Base-by-base conservation (phyloP, 2,888 invertebrate genomes). In the Clostera curtula region DNA sequence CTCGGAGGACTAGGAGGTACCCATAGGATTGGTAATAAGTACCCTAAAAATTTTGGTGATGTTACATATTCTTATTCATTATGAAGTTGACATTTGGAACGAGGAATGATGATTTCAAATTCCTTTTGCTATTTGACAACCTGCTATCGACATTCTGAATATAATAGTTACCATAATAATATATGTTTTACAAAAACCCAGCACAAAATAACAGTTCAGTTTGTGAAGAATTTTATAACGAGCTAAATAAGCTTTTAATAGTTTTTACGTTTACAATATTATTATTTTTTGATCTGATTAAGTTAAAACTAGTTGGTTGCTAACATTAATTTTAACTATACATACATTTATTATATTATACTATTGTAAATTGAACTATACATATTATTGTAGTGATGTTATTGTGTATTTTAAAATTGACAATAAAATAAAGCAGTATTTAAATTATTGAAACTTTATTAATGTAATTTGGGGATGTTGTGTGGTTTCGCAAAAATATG, bases 371-470 rank as follows among this genome's bases (percentile, higher is more conserved):
- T 40, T 44, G 29, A 47, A 50, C 50, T 49, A 48, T 47, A 50
- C 50, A 38, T 40, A 34, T 29, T 51, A 55, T 45, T 41, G 34
- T 48, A 46, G 52, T 43, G 45, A 49, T 56, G 50, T 48, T 56
- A 43, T 57, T 44, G 64, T 61, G 71, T 75, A 71, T 72, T 75
- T 75, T 56, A 57, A 69, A 56, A 75, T 66, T 65, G 82, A 82
- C 80, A 82, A 80, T 80, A 82, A 80, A 77, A 31, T 43, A 34
- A 77, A 79, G 65, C 79, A 80, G 79, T 82, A 80, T 80, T 82
- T 77, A 76, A 72, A 73, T 70, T 71, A 70, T 68, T 63, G 43
- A 59, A 63, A 56, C 23, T 15, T 26, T 42, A 25, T 36, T 36
- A 32, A 36, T 49, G 44, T 48, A 50, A 41, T 43, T 38, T 47